Percentiles rank a stretch among this genome's conserved stretches.
Evolutionary conservation across 2,797 vertebrate species (phyloP).

Genomic region (Anguilla obscura): DNA sequence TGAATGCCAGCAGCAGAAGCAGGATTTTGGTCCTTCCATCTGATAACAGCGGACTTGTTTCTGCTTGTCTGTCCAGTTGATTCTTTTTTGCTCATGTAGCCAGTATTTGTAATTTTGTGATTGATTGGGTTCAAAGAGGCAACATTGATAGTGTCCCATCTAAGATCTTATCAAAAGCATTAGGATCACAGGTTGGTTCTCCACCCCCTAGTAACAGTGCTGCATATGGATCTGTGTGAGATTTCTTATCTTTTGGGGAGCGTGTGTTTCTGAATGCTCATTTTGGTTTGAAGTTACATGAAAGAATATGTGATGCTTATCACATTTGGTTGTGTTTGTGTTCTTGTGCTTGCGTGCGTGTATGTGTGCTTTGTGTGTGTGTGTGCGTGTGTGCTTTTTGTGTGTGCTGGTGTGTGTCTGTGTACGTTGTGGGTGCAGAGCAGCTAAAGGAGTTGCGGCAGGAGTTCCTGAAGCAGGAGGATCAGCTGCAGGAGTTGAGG

Average conservation of each 20-base stretch:
- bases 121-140: background rate
- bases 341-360: background rate
- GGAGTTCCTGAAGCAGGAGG: constrained; percentile 91
- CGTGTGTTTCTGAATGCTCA: background rate
- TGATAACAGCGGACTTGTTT: background rate
- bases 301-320: background rate
- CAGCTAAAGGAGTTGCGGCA: constrained; percentile 89
- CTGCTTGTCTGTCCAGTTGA: background rate
- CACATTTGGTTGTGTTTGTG: background rate
- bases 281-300: background rate
- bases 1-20: background rate
- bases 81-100: background rate
- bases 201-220: background rate
- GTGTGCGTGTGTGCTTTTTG: too few species aligned
- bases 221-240: background rate
- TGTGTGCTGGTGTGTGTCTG: background rate
- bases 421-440: constrained; percentile 67
- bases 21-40: background rate
- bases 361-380: constrained; percentile 22
- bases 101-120: background rate
- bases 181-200: background rate
- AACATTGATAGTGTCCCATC: background rate
- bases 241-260: background rate
- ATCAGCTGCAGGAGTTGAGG: constrained; percentile 88
- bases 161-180: background rate